These are phyloP conservation scores for Lasiurus cinereus DNA, from an alignment of 2,113 vertebrate genomes.

Conservation along the genomic window DNA sequence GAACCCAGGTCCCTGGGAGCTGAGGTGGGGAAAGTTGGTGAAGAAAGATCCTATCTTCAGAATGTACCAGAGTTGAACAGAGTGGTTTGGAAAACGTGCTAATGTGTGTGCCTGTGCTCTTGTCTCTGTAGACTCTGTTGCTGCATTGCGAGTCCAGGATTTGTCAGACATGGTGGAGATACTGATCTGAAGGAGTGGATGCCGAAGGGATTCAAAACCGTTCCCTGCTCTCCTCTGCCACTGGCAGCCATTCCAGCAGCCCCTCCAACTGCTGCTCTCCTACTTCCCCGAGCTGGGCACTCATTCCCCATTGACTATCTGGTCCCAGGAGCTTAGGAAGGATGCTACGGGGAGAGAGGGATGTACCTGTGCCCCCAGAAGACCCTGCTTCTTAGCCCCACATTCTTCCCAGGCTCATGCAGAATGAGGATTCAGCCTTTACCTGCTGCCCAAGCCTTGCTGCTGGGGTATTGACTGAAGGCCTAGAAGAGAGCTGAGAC, in stretches of 20 bases:
- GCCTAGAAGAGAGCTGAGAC: constrained; percentile 19
- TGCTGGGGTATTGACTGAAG: not conserved
- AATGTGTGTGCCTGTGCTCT: not conserved
- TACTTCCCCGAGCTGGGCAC: not conserved
- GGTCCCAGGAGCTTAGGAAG: not conserved
- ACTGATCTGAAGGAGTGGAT: constrained; percentile 86
- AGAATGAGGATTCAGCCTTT: not conserved
- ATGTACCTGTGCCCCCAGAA: not conserved
- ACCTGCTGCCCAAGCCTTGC: not conserved
- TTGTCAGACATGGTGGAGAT: constrained; percentile 90
- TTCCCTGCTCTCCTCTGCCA: not conserved
- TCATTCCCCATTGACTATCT: not conserved
- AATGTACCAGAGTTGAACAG: not conserved
- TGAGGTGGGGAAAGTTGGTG: not conserved
- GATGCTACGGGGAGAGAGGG: not conserved
- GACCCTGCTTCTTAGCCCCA: constrained; percentile 11
- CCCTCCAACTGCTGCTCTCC: not conserved
- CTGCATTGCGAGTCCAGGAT: constrained; percentile 81
- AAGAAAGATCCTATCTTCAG: not conserved
- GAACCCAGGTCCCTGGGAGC: not conserved
- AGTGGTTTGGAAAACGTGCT: not conserved
- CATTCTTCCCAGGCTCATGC: not conserved
- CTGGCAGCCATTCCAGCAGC: constrained; percentile 20
- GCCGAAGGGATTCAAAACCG: not conserved
- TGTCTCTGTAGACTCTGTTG: constrained; percentile 81